These are phyloP conservation scores for Drosophila kokeensis DNA, from an alignment of 2,888 invertebrate species.

Conservation along the genomic window DNA sequence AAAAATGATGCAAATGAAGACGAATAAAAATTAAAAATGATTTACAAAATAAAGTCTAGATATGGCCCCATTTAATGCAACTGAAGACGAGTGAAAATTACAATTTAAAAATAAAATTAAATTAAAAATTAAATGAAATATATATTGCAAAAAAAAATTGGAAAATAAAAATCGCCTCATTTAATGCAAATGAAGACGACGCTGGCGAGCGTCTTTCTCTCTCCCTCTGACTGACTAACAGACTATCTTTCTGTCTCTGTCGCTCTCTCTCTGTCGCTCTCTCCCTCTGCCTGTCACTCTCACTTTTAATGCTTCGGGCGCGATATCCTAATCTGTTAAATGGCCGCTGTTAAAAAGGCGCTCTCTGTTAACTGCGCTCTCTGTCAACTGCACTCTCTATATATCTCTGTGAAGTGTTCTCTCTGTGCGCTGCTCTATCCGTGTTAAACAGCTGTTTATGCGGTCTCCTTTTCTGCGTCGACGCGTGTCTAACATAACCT, in stretches of 20 bases:
- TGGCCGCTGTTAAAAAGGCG: constrained; percentile 25
- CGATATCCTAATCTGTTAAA: constrained; percentile 24
- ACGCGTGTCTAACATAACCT: constrained; percentile 76
- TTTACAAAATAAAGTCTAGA: not conserved
- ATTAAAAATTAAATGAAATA: not conserved
- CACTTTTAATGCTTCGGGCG: constrained; percentile 15
- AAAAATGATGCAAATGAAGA: not conserved
- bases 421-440: constrained; percentile 12
- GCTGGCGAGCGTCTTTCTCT: constrained; percentile 67
- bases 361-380: constrained; percentile 24
- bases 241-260: constrained; percentile 35
- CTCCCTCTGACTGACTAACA: constrained; percentile 61
- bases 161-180: constrained; percentile 41
- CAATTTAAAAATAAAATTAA: not conserved
- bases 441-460: constrained; percentile 57
- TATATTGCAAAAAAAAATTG: constrained; percentile 7
- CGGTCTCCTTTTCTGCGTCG: constrained; percentile 59
- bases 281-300: constrained; percentile 12
- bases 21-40: not conserved
- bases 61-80: not conserved
- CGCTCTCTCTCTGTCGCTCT: constrained; percentile 1
- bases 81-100: not conserved
- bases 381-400: constrained; percentile 2
- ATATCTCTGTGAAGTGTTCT: constrained; percentile 10
- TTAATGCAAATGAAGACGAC: constrained; percentile 66